Conservation (phyloP, 2,113 vertebrate genomes). For the Arizona elegans region DNA sequence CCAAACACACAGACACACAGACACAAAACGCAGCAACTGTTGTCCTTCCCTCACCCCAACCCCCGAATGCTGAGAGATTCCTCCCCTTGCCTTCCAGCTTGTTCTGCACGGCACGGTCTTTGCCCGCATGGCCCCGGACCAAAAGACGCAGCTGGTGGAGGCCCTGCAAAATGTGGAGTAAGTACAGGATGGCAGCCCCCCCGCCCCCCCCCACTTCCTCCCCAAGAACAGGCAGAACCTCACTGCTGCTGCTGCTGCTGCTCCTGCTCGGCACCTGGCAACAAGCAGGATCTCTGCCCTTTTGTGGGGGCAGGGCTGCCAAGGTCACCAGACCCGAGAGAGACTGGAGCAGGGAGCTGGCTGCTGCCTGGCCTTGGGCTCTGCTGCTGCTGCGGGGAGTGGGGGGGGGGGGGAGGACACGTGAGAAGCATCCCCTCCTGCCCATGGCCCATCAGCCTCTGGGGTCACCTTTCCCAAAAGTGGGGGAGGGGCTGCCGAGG, state of each 20-base stretch:
- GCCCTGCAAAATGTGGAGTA: slow-evolving; percentile 93
- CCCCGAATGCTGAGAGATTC: neutral
- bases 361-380: too few relatives aligned
- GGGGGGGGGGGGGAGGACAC: neutral
- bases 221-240: neutral
- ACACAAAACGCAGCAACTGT: neutral
- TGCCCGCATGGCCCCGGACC: slow-evolving; percentile 95
- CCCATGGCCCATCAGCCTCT: neutral
- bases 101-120: slow-evolving; percentile 94
- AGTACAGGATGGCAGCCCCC: slow-evolving; percentile 62
- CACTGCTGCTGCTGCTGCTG: too few relatives aligned
- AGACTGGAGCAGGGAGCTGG: too few relatives aligned
- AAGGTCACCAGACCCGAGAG: neutral
- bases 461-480: neutral
- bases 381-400: too few relatives aligned
- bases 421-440: neutral
- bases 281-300: too few relatives aligned
- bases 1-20: neutral
- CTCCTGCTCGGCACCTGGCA: too few relatives aligned
- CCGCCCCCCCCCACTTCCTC: too few relatives aligned
- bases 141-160: slow-evolving; percentile 96
- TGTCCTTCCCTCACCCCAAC: too few relatives aligned
- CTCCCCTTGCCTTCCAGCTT: slow-evolving; percentile 72
- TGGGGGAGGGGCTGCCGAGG: neutral
- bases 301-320: neutral